Base-by-base conservation (phyloP, 2,797 vertebrate genomes). In the Pangasius djambal region DNA sequence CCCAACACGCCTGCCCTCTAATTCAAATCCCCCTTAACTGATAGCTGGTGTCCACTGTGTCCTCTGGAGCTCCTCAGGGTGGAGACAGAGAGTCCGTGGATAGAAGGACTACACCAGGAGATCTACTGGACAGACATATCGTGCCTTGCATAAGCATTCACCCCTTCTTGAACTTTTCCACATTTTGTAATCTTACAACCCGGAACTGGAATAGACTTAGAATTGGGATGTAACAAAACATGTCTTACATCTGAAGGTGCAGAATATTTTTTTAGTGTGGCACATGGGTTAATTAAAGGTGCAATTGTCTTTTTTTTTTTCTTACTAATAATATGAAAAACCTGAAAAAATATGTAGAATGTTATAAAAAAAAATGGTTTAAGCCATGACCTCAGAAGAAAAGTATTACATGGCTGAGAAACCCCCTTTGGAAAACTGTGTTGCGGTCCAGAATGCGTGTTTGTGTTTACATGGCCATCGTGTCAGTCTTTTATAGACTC, bases 41-140 rank as follows among this genome's bases (percentile, higher is more conserved):
- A 92, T 89, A 87, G 79, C 83, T 55, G 40, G 59, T 83, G 72
- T 90, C 78, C 90, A 90, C 82, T 65, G 89, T 50, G 57, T 87
- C 40, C 40, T 83, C 88, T 87, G 74, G 28, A 83, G 84, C 85
- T 78, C 83, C 86, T 48, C n/a, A 85, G 63, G 88, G 83, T 86
- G 86, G 77, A 86, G 86, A 82, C 86, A 89, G 74, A 83, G 83
- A 91, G 86, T n/a, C 61, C 6, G 50, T 44, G 48, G 50, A 83
- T 55, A 82, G 28, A 22, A 28, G 44, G 28, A 25, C 15, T n/a
- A 74, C 67, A 74, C 52, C 63, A 61, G 31, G 10, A 48, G 69
- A 78, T 15, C 55, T 44, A n/a, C 44, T 65, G 52, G 63, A 81
- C 44, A 67, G 34, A 31, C 40, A 50, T 65, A 34, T 34, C 34